Percentiles rank a stretch among this genome's conserved stretches.
Evolutionary conservation across 2,113 vertebrate genomes (phyloP).

Genomic region (Mastomys natalensis): DNA sequence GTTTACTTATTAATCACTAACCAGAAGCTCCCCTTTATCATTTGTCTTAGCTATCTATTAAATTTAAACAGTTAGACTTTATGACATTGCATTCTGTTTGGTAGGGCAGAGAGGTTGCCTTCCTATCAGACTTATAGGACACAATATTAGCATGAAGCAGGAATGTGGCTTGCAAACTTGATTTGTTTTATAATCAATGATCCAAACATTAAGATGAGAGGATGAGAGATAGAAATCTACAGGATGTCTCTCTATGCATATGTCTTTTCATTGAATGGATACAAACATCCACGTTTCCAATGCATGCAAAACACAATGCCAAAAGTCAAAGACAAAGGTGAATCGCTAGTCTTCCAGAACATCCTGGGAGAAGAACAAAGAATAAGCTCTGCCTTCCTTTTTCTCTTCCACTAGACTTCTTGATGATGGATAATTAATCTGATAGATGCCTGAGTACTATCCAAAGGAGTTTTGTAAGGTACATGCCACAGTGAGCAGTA

Average conservation of each 20-base stretch:
- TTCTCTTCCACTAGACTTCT: background rate
- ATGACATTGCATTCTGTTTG: background rate
- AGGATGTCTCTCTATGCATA: background rate
- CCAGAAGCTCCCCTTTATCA: background rate
- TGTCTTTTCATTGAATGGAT: background rate
- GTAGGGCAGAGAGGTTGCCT: background rate
- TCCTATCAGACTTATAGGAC: background rate
- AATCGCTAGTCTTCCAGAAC: background rate
- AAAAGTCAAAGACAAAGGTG: background rate
- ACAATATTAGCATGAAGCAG: background rate
- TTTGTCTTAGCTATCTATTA: constrained; percentile 40
- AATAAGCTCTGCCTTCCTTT: background rate
- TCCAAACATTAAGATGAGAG: constrained; percentile 9
- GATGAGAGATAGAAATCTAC: background rate
- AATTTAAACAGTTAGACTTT: constrained; percentile 39
- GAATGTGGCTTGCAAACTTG: background rate
- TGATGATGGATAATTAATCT: background rate
- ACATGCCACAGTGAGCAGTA: background rate
- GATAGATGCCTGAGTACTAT: background rate
- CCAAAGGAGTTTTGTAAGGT: background rate
- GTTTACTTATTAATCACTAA: background rate
- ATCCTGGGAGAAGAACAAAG: background rate
- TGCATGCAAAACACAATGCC: background rate
- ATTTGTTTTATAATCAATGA: background rate
- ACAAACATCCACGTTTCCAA: background rate